Base-by-base conservation (phyloP, 1,140 invertebrate genomes). In the Panonychus citri region DNA sequence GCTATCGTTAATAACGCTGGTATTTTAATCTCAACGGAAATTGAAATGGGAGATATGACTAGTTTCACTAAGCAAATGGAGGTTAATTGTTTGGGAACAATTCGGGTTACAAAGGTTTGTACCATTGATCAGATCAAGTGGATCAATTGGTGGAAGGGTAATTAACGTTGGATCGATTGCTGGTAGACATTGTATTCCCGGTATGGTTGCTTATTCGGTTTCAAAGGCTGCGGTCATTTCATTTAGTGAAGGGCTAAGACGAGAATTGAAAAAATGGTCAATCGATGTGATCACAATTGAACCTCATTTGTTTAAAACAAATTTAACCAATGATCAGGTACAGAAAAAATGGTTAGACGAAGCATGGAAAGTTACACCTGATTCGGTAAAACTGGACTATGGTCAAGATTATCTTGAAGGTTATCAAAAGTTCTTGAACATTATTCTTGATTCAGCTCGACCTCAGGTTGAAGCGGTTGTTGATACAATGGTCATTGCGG, bases 1-100 rank as follows among this genome's bases (percentile, higher is more conserved):
- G 84, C 82, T 15, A 71, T 93, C 39, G 79, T 93, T 8, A 87
- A 91, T 70, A 85, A 85, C 63, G 83, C 85, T 53, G 82, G 83
- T 0, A 68, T 76, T 10, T 68, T 69, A 52, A 67, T 67, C 42
- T 68, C 70, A 52, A 66, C 68, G 7, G 74, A 76, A 61, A 63
- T 76, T n/a, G 75, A 76, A 67, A 75, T 71, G 73, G 68, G 59
- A 26, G 53, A 56, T 17, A 61, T 65, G 54, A 54, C 37, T 17
- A 19, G 56, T 12, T 60, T 65, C 24, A 65, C 71, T 42, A 58
- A 59, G 40, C 61, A 71, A 48, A 60, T 66, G 51, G 63, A 73
- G 40, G 74, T 82, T 54, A 83, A 89, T 73, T 73, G 85, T 61
- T 70, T 85, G 43, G 80, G 79, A 66, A 61, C 65, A 13, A 62